Percentiles rank a stretch among this genome's conserved stretches.
Evolutionary conservation across 92 coral and sea anemone genomes (phyloP).

Genomic region (Nematostella vectensis): DNA sequence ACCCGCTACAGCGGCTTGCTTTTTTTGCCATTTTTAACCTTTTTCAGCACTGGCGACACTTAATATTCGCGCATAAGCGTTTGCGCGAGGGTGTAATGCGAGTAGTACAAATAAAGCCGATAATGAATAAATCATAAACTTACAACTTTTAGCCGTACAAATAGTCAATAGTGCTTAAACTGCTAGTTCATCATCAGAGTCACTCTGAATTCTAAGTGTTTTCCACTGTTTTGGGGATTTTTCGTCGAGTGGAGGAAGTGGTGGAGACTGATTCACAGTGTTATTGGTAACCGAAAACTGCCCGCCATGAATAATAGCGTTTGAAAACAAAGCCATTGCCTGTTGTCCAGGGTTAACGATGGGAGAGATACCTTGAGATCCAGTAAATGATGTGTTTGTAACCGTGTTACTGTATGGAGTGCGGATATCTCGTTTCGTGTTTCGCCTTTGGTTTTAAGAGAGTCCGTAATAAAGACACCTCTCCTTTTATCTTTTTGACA

Average conservation of each 20-base stretch:
- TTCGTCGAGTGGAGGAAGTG: conserved; percentile 14
- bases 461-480: conserved; percentile 5
- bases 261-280: conserved; percentile 19
- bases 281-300: conserved; percentile 12
- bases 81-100: too few relatives aligned
- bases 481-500: conserved; percentile 23
- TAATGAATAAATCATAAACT: not conserved
- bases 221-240: not conserved
- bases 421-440: conserved; percentile 14
- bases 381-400: conserved; percentile 1
- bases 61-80: not conserved
- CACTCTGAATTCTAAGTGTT: not conserved
- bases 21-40: not conserved
- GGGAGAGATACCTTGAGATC: conserved; percentile 3
- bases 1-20: too few relatives aligned
- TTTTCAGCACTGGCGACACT: not conserved
- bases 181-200: not conserved
- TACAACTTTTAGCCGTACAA: not conserved
- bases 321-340: conserved; percentile 12
- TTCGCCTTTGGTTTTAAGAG: conserved; percentile 16
- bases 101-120: too few relatives aligned
- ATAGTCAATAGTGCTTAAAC: not conserved
- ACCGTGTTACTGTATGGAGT: conserved; percentile 7
- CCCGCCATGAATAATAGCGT: conserved; percentile 12
- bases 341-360: conserved; percentile 12